Evolutionary conservation across 1,140 invertebrate species (phyloP).

Genomic region (Polypedilum pembai): DNA sequence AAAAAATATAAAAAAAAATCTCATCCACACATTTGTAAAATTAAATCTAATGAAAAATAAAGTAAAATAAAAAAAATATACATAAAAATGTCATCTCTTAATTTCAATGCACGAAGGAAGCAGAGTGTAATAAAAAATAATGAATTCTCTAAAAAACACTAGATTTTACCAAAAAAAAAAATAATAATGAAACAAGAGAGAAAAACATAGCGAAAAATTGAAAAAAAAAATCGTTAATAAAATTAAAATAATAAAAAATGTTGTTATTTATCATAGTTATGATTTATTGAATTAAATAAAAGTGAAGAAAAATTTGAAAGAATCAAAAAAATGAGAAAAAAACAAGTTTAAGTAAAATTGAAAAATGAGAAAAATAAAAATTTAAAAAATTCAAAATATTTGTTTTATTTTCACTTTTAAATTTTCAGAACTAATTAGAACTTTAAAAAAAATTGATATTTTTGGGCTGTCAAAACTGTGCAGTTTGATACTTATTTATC

Average conservation of each 20-base stretch:
- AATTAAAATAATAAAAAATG: constrained; percentile 15
- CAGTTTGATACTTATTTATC: too few species aligned
- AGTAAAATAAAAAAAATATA: constrained; percentile 2
- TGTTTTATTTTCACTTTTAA: too few species aligned
- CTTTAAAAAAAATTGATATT: too few species aligned
- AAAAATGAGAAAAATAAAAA: too few species aligned
- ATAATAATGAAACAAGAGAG: constrained; percentile 1
- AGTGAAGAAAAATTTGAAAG: not conserved
- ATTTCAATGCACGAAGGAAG: constrained; percentile 1
- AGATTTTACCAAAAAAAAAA: constrained; percentile 14
- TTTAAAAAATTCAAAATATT: too few species aligned
- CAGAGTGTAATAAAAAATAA: not conserved
- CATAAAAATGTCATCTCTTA: not conserved
- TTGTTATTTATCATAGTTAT: constrained; percentile 19
- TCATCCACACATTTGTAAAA: too few species aligned
- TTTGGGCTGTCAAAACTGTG: too few species aligned
- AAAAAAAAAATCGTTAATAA: constrained; percentile 16
- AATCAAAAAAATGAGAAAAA: not conserved
- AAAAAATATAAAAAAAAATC: too few species aligned
- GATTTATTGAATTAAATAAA: constrained; percentile 20
- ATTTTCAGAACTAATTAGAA: too few species aligned
- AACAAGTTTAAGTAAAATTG: too few species aligned
- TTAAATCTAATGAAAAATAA: not conserved
- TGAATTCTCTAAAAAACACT: not conserved
- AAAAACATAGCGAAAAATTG: constrained; percentile 15